These are phyloP conservation scores for Miichthys miiuy DNA, from an alignment of 2,797 vertebrate genomes.

Conservation along the genomic window DNA sequence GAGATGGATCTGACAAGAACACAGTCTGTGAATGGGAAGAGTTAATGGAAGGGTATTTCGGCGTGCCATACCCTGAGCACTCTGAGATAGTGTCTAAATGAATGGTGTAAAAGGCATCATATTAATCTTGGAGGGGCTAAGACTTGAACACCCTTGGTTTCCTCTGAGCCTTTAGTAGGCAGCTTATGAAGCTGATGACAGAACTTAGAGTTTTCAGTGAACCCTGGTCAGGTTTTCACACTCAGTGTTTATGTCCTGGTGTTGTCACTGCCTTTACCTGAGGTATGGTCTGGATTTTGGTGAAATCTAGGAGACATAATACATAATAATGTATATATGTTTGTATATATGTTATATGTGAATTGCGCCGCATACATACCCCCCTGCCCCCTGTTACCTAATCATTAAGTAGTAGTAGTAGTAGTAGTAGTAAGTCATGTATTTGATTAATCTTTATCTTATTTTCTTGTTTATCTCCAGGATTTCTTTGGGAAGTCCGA, in stretches of 20 bases:
- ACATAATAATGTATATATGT: no score
- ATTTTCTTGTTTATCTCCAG: conserved; percentile 73
- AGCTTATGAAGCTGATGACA: background rate
- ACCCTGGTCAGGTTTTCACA: background rate
- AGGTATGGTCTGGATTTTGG: conserved; percentile 2
- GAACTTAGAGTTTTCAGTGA: background rate
- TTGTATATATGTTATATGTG: no score
- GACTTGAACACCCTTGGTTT: background rate
- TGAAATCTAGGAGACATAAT: background rate
- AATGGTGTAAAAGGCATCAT: background rate
- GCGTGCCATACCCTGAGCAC: background rate
- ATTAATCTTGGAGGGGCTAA: background rate
- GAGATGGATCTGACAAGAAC: conserved; percentile 47
- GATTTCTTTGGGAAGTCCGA: conserved; percentile 98
- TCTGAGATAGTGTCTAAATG: no score
- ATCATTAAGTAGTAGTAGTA: background rate
- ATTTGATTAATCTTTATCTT: background rate
- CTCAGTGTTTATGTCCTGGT: background rate
- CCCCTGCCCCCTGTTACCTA: no score
- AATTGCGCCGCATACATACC: no score
- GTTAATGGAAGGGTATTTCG: conserved; percentile 48
- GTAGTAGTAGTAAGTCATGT: background rate
- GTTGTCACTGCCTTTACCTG: background rate
- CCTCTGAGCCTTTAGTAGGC: background rate
- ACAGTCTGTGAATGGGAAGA: conserved; percentile 48